Evolutionary conservation across 2,888 invertebrate genomes (phyloP).

Genomic region (Phyto melanocephala): DNA sequence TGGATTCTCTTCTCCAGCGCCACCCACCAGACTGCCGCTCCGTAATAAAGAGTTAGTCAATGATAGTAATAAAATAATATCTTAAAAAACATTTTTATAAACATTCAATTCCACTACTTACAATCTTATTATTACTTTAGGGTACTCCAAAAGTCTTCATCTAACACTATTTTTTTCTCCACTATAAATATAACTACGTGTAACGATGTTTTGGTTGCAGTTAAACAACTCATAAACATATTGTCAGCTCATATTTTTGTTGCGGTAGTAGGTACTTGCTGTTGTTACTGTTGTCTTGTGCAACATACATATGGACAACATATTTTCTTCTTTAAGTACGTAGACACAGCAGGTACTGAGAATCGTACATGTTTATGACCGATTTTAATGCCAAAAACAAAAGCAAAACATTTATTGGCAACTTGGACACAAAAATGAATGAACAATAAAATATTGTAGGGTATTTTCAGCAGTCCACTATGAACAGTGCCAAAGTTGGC

Average conservation of each 20-base stretch:
- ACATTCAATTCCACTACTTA: too few species aligned
- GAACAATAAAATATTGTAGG: conserved; percentile 27
- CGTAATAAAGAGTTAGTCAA: too few species aligned
- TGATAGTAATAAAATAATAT: too few species aligned
- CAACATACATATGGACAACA: not conserved
- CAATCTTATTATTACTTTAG: not conserved
- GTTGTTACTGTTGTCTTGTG: conserved; percentile 10
- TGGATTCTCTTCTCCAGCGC: too few species aligned
- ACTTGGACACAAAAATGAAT: not conserved
- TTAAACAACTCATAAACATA: conserved; percentile 59
- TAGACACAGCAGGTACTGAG: conserved; percentile 55
- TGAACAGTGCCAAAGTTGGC: too few species aligned
- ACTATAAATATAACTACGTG: not conserved
- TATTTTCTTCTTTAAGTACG: not conserved
- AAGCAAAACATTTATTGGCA: conserved; percentile 44
- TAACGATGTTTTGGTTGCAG: conserved; percentile 20
- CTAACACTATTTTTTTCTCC: not conserved
- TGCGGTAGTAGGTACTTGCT: conserved; percentile 15
- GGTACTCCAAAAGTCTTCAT: not conserved
- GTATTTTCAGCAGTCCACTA: not conserved
- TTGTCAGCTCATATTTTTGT: conserved; percentile 53
- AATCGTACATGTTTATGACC: conserved; percentile 56
- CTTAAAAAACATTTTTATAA: too few species aligned
- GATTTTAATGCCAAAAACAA: conserved; percentile 58
- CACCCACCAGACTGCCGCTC: too few species aligned